phyloP scores from a whole-genome alignment of 23 tunicate genomes.

The Halocynthia roretzi region DNA sequence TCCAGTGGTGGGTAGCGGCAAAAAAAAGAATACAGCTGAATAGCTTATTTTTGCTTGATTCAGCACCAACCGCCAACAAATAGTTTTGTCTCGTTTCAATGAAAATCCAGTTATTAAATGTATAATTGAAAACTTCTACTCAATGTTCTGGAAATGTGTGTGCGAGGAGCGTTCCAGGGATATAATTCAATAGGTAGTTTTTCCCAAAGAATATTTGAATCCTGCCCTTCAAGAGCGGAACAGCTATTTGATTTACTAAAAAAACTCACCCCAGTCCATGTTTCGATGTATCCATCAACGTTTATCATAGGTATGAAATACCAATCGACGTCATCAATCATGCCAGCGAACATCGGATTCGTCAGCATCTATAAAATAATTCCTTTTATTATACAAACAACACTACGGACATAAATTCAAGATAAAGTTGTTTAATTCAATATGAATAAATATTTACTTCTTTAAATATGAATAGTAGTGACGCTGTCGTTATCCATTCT shows the following conservation, averaged over 20 bases:
- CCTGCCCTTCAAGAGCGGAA: neutral
- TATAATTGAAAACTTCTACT: no score
- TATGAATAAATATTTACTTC: conserved; percentile 24
- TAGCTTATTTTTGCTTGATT: no score
- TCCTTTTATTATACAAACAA: neutral
- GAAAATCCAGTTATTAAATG: no score
- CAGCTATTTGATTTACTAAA: neutral
- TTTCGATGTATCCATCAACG: conserved; percentile 50
- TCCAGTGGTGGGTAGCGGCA: no score
- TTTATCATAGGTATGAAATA: conserved; percentile 56
- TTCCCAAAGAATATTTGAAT: neutral
- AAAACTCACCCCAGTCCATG: conserved; percentile 26
- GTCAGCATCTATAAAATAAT: conserved; percentile 35
- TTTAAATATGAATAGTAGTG: conserved; percentile 43
- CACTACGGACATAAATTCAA: neutral
- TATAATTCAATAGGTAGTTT: neutral
- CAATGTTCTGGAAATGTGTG: no score
- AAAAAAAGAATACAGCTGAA: no score
- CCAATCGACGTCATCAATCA: conserved; percentile 52
- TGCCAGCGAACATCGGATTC: conserved; percentile 22
- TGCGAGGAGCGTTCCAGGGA: no score
- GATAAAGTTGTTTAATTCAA: neutral
- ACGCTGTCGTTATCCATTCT: conserved; percentile 64
- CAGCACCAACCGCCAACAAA: no score
- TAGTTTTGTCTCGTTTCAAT: no score